Evolutionary conservation across 2,797 vertebrate genomes (phyloP), one percentile per base, ranked within the genome.

Genomic region (Pseudotriccus pelzelni): DNA sequence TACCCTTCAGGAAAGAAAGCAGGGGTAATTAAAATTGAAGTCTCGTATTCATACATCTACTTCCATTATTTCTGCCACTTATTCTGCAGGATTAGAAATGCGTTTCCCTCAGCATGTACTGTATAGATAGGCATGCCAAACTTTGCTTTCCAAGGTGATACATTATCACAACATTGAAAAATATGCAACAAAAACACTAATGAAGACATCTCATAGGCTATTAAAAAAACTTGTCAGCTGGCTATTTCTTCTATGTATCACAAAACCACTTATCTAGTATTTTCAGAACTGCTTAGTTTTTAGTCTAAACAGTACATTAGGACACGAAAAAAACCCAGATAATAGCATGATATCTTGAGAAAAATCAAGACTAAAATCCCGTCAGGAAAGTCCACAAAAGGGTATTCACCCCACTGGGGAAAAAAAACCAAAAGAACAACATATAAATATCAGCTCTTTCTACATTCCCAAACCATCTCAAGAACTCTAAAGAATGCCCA

Each of bases 81-180:
- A 60, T 47, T 94, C 41, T 0, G 27, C 50, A 94, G 46, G 46
- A 59, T 81, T 86, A 86, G 74, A 78, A 90, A 82, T 2, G 0
- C 84, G 44, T 67, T 96, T 64, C 53, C 34, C 37, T 90, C 59
- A 79, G 64, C 44, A 22, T 1, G 32, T 36, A 52, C 34, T 55
- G 34, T 14, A 84, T 39, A 76, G 87, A 89, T 4, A 90, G n/a
- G 44, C 44, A 89, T 9, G 36, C 23, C 67, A 87, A 74, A 75
- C 25, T 90, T 68, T 70, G 63, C 50, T 89, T 89, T 93, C 83
- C 84, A 87, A 90, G 70, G 83, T 39, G 37, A 93, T 81, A 59
- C 3, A 27, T 82, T 59, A 92, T 84, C 89, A 90, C 67, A 93
- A 76, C 74, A 82, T 1, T 44, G 44, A 88, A 84, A 93, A 90